Base-by-base conservation (phyloP, 2,888 invertebrate species). In the Smittia aterrima region DNA sequence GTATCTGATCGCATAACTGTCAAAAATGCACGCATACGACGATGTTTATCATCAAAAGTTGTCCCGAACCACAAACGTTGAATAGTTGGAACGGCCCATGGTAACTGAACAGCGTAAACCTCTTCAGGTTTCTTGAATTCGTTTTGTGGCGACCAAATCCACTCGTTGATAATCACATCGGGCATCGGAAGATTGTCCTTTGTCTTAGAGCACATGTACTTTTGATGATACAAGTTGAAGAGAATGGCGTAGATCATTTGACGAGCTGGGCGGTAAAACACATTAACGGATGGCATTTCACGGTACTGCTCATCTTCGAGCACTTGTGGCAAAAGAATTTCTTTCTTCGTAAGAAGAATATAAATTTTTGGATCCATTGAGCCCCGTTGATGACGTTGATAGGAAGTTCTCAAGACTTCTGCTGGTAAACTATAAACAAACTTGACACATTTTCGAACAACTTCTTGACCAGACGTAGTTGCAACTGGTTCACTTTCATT, bases 1-100 rank as follows among this genome's bases (percentile, higher is more conserved):
- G 91, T 90, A 81, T 95, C 95, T 6, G 94, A 93, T 77, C 90
- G 89, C 88, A 95, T 90, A 80, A 94, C 92, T 0, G 93, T 92
- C 68, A 96, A 86, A 81, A 94, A 92, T 41, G 94, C 95, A 74
- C 92, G 85, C 84, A 93, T 87, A 70, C 93, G 87, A 32, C 93
- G 88, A 77, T 93, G 89, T 80, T 94, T 95, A 81, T 95, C 95
- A 79, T 95, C 95, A 76, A 90, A 87, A 1, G 88, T 89, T 78
- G 89, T 90, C 82, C 87, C 89, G 80, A 53, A 83, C 95, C 96
- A 96, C 78, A 96, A 86, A 78, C 94, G 87, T 82, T 95, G 93
- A 79, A 95, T 89, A n/a, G 95, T 95, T 11, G 95, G 95, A 75
- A 94, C 93, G 1, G 92, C 92, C 95, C 95, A 95, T 68, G 93